Evolutionary conservation across 2,797 vertebrate species (phyloP).

Genomic region (Eulemur rubriventer): DNA sequence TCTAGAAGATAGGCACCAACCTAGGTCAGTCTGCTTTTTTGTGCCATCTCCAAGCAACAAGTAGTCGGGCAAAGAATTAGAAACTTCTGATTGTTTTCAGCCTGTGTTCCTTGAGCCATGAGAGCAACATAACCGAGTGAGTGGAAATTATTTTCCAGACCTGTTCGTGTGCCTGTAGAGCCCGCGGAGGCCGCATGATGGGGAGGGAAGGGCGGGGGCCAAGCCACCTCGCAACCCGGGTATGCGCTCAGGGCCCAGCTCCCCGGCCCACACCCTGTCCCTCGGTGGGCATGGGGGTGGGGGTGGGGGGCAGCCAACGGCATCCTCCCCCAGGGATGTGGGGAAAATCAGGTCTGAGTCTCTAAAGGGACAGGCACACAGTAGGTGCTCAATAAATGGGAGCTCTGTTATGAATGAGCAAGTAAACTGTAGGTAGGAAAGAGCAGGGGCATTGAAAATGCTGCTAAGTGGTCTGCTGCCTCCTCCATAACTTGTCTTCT

Average conservation of each 20-base stretch:
- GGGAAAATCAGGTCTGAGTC: background rate
- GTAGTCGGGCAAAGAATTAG: background rate
- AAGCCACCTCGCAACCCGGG: rapidly evolving
- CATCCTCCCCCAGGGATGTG: background rate
- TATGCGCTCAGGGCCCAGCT: too few relatives aligned
- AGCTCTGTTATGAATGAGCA: background rate
- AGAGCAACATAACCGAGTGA: background rate
- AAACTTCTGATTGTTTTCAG: background rate
- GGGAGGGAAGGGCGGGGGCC: background rate
- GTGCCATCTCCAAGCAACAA: background rate
- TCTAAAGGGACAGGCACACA: background rate
- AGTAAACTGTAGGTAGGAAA: background rate
- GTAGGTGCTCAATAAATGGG: background rate
- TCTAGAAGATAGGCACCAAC: too few relatives aligned
- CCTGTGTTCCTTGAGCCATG: rapidly evolving
- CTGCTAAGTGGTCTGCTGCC: rapidly evolving
- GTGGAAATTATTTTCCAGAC: background rate
- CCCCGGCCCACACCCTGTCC: background rate
- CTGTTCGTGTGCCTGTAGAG: rapidly evolving
- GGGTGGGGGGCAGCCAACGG: too few relatives aligned
- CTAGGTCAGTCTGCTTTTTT: background rate
- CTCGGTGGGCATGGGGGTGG: too few relatives aligned
- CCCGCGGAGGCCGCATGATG: rapidly evolving
- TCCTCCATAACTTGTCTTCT: background rate
- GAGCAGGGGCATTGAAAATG: rapidly evolving